Evolutionary conservation across 2,113 vertebrate genomes (phyloP), one percentile per base, ranked within the genome.

Genomic region (Hyla sarda): DNA sequence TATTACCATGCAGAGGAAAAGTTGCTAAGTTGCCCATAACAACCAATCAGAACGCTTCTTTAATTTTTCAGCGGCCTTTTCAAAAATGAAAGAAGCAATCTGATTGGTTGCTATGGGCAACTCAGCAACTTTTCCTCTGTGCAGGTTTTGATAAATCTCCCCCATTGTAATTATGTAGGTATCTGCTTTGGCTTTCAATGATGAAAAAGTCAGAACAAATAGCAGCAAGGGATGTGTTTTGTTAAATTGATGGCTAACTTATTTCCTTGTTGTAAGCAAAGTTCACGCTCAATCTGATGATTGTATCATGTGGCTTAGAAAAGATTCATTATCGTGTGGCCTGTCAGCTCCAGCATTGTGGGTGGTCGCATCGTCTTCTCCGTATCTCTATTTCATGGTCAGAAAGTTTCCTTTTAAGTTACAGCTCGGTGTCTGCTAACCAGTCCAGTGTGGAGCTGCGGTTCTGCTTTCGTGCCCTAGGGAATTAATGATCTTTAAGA

Each of bases 301-400:
- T 6, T 73, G 16, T 8, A 83, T 71, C 47, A n/a, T 72, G n/a
- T n/a, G 48, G 28, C 65, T 23, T 25, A 72, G 25, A 54, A 71
- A 28, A 50, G 48, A 41, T 41, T 25, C 48, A 34, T 83, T 41
- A 56, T 37, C 65, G 54, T 37, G 25, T 41, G 32, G 45, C 9
- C 62, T 34, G 25, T 71, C 80, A n/a, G 28, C 10, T 47, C 65
- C 28, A n/a, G 62, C 80, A 32, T 17, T 16, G 37, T 71, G 32
- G 80, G 80, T 82, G 80, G 80, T 50, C 41, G 34, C 8, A 25
- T 23, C 45, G 12, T 71, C 21, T 32, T 23, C 34, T 7, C 48
- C 17, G 16, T 25, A 76, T 80, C 77, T 80, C 12, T n/a, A 41
- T 62, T 80, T 62, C 34, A 80, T 80, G 56, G 77, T 62, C 23